Evolutionary conservation across 2,888 invertebrate species (phyloP).

Genomic region (Acholoe squamosa): DNA sequence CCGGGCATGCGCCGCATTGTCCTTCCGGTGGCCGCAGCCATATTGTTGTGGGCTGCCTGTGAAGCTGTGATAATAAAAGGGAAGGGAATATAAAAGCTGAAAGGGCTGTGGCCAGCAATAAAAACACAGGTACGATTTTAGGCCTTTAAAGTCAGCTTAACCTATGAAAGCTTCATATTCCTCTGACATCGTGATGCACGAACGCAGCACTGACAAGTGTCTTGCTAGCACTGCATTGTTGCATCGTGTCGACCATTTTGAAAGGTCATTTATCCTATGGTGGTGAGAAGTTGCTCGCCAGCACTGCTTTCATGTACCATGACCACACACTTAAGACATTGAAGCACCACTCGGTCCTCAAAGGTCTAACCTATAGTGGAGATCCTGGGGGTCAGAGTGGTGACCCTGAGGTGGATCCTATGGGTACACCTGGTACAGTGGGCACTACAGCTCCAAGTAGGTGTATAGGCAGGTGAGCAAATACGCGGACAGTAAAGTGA

Average conservation of each 20-base stretch:
- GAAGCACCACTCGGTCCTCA: too few relatives aligned
- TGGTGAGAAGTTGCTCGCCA: too few relatives aligned
- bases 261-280: too few relatives aligned
- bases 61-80: neutral
- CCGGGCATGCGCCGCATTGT: conserved; percentile 28
- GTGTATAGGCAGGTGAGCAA: neutral
- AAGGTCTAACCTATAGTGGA: too few relatives aligned
- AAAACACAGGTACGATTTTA: neutral
- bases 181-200: too few relatives aligned
- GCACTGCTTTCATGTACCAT: too few relatives aligned
- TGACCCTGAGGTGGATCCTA: neutral
- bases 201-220: too few relatives aligned
- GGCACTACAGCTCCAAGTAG: neutral
- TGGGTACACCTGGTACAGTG: neutral
- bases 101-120: neutral
- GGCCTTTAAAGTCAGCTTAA: too few relatives aligned
- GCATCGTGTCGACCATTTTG: too few relatives aligned
- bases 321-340: too few relatives aligned
- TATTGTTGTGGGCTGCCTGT: neutral
- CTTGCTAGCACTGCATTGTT: neutral
- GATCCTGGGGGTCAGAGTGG: neutral
- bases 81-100: neutral
- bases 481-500: neutral
- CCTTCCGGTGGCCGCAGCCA: conserved; percentile 31
- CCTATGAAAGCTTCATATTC: too few relatives aligned